phyloP scores from a whole-genome alignment of 1,140 invertebrate genomes.

The Charaxes varanes region DNA sequence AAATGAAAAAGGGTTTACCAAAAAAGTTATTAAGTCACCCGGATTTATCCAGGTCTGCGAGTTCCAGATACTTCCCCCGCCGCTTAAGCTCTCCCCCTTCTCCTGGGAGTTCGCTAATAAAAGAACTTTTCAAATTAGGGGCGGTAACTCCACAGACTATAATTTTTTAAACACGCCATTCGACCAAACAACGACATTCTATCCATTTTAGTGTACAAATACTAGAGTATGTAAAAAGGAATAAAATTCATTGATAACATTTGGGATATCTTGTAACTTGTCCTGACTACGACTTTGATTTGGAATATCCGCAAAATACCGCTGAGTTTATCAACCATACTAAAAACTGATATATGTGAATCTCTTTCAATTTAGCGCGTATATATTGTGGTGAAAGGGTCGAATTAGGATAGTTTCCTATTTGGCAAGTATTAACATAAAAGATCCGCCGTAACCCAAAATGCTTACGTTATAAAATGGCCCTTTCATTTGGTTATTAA shows the following conservation, averaged over 20 bases:
- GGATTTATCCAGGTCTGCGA: slow-evolving; percentile 25
- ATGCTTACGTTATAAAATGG: slow-evolving; percentile 5
- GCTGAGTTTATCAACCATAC: no score
- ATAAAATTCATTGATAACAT: no score
- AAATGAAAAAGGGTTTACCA: slow-evolving; percentile 21
- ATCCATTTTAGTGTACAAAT: no score
- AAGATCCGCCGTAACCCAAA: neutral
- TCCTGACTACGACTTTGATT: no score
- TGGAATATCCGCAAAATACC: no score
- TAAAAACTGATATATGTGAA: no score
- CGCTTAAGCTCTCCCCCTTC: slow-evolving; percentile 20
- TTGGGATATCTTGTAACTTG: no score
- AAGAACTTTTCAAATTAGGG: slow-evolving; percentile 28
- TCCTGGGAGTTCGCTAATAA: slow-evolving; percentile 21
- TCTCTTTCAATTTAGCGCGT: slow-evolving; percentile 16
- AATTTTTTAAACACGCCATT: no score
- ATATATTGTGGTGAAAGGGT: slow-evolving; percentile 13
- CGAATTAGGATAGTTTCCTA: slow-evolving; percentile 19
- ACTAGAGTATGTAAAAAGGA: no score
- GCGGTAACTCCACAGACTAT: slow-evolving; percentile 17
- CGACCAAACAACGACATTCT: no score
- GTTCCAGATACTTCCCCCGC: slow-evolving; percentile 20
- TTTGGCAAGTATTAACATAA: slow-evolving; percentile 14
- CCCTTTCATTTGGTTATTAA: slow-evolving; percentile 1
- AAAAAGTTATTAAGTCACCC: slow-evolving; percentile 27